Conservation (phyloP, 2,888 invertebrate genomes). For the Caenorhabditis sulstoni region DNA sequence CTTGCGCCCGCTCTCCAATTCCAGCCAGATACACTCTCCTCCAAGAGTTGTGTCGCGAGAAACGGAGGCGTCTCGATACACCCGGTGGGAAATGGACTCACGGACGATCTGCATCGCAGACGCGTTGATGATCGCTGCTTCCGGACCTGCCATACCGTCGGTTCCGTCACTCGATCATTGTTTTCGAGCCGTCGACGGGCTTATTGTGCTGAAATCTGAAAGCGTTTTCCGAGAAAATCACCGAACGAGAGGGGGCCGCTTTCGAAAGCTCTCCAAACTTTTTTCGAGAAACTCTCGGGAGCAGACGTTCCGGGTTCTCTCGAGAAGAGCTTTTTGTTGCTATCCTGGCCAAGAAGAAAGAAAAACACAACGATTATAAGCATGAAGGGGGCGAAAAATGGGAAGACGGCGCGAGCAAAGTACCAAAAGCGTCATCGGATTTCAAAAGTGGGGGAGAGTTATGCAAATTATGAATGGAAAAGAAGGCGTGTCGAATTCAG, state of each 20-base stretch:
- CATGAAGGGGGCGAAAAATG: not conserved
- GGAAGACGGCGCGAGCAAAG: conserved; percentile 20
- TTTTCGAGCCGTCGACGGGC: conserved; percentile 12
- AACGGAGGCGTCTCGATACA: not conserved
- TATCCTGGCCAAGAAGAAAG: not conserved
- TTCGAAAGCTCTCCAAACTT: not conserved
- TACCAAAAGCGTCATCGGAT: conserved; percentile 13
- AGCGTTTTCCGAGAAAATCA: conserved; percentile 5
- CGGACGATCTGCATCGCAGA: conserved; percentile 61
- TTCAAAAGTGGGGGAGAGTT: conserved; percentile 6
- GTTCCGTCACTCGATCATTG: conserved; percentile 54
- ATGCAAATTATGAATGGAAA: conserved; percentile 11
- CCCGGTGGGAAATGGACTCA: conserved; percentile 24
- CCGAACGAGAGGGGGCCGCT: conserved; percentile 1
- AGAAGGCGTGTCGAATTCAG: conserved; percentile 28
- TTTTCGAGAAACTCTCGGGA: conserved; percentile 6
- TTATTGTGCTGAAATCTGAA: conserved; percentile 19
- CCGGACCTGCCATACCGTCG: conserved; percentile 42
- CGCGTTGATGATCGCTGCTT: conserved; percentile 51
- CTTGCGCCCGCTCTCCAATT: conserved; percentile 10
- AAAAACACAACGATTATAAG: conserved; percentile 28
- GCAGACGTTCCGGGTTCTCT: conserved; percentile 4
- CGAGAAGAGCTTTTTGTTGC: not conserved
- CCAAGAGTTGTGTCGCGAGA: conserved; percentile 5
- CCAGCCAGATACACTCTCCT: conserved; percentile 16